Conservation (phyloP, 37 sponge, comb jelly and placozoan genomes). For the Diacarnus erythraeanus region DNA sequence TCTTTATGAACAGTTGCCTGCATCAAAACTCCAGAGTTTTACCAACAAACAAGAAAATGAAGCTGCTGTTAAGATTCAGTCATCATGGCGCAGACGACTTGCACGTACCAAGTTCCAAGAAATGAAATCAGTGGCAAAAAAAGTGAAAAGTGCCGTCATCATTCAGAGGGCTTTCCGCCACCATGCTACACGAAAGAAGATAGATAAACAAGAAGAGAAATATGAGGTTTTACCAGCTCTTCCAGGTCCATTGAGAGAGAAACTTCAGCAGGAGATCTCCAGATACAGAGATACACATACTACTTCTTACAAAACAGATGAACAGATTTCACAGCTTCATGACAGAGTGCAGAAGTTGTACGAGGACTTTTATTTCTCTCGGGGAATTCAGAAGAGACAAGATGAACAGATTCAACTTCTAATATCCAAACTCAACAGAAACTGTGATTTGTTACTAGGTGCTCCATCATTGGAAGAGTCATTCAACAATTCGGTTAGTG, state of each 20-base stretch:
- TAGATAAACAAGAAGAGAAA: neutral
- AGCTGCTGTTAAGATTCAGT: slow-evolving; percentile 58
- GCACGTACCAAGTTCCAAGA: neutral
- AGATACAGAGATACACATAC: slow-evolving; percentile 9
- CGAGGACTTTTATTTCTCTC: slow-evolving; percentile 36
- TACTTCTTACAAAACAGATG: neutral
- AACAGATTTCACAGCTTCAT: slow-evolving; percentile 22
- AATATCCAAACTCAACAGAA: slow-evolving; percentile 21
- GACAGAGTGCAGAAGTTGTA: slow-evolving; percentile 36
- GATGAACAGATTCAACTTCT: slow-evolving; percentile 26
- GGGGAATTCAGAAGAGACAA: neutral
- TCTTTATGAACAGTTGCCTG: slow-evolving; percentile 55
- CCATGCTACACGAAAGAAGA: slow-evolving; percentile 8
- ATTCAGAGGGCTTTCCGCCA: slow-evolving; percentile 46
- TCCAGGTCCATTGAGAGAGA: slow-evolving; percentile 3
- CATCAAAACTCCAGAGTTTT: slow-evolving; percentile 37
- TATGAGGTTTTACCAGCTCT: neutral
- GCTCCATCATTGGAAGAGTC: slow-evolving; percentile 43
- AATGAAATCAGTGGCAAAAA: neutral
- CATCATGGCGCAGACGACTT: slow-evolving; percentile 32
- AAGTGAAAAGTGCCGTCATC: slow-evolving; percentile 12
- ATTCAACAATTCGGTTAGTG: neutral
- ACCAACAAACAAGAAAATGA: slow-evolving; percentile 7
- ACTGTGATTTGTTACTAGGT: slow-evolving; percentile 24
- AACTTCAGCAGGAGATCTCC: slow-evolving; percentile 15